Base-by-base conservation (phyloP, 2,113 vertebrate species). In the Eulemur rufifrons region DNA sequence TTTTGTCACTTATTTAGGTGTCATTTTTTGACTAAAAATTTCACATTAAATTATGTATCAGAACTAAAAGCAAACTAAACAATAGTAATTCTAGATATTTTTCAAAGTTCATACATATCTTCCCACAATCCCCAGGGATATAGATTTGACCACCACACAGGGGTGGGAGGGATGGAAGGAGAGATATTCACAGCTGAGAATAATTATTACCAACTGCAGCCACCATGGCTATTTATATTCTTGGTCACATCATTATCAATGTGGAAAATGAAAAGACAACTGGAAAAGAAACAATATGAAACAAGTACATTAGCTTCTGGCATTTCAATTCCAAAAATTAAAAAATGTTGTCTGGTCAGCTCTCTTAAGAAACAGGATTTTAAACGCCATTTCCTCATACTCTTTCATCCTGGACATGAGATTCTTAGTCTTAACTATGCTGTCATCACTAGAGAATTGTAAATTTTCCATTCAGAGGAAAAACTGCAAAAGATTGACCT, bases 401-500 rank as follows among this genome's bases (percentile, higher is more conserved):
- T 42, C 89, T 69, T 50, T 92, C 54, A 78, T 34, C 21, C 21
- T 63, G 42, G 32, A 50, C 12, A 47, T n/a, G 10, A 45, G 56
- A 32, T 34, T 56, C 42, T 56, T 45, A 85, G 63, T 80, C 6
- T 66, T n/a, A 71, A 89, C 14, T 76, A 29, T 61, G 45, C 9
- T 50, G 52, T 68, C 32, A 95, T 34, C 47, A 61, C 39, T 59
- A 92, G 25, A 81, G 18, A 85, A 85, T 0, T 56, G 6, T 34
- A 71, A 50, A 84, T 71, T 95, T 96, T 80, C 80, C 63, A 64
- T 90, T 87, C 45, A 81, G 88, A 96, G 34, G 56, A 74, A 94
- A 87, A 94, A 27, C 74, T 89, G 85, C 20, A 74, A 68, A 90
- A 63, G 32, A 63, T 3, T 91, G n/a, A 81, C 17, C 42, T 56